Base-by-base conservation (phyloP, 2,888 invertebrate genomes). In the Agrilus mali region DNA sequence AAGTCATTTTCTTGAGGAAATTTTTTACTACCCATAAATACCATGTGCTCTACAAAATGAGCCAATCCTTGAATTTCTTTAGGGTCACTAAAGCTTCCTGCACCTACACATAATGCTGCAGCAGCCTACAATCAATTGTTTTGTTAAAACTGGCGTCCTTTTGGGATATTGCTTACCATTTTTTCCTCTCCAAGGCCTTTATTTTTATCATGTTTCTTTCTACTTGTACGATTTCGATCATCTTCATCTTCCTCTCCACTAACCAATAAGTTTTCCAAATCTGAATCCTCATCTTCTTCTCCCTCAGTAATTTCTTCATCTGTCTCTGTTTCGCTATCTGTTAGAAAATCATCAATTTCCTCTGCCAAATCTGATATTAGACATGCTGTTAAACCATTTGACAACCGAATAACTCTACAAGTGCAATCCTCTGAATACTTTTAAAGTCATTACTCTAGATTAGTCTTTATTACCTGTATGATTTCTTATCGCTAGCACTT, bases 1-100 rank as follows among this genome's bases (percentile, higher is more conserved):
- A 88, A 86, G 51, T 81, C 82, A 63, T 89, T 89, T 68, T 93
- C 92, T 60, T 78, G 73, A 7, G 85, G 88, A 63, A 82, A 93
- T 60, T 89, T 92, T 58, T 83, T 75, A 52, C 88, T 90, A 31
- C 93, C 94, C 92, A 93, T 93, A 60, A 92, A 94, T 16, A 94
- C 83, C 92, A 94, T 88, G 62, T 89, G 89, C 57, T 89, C 89
- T 3, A 89, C 71, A 61, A 89, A 88, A 63, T 89, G 89, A 1
- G 88, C 86, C 61, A 89, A 64, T 0, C 89, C 89, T 53, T 82
- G 86, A 43, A 87, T 78, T 55, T 74, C 73, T 7, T 70, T 65
- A 0, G 87, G 87, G 65, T 89, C 87, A 56, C 82, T 82, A 66
- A 86, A 89, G 55, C 76, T 77, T 37, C 89, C 88, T 15, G 83